Evolutionary conservation across 2,797 vertebrate genomes (phyloP).

Genomic region (Hippocampus kuda): DNA sequence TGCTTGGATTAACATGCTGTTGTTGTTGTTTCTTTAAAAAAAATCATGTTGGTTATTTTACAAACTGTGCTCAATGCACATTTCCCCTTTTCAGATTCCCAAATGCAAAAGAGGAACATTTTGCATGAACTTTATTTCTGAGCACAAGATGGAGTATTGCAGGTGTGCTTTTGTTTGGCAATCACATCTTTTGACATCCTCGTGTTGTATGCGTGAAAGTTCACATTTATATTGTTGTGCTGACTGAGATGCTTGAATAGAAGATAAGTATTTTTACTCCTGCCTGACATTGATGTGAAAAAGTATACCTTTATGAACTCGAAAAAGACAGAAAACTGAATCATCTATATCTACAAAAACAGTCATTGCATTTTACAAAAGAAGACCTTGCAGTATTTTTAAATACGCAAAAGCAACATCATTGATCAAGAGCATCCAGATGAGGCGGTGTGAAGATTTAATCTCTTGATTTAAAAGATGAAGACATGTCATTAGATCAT

Average conservation of each 20-base stretch:
- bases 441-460: too few relatives aligned
- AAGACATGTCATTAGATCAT: too few relatives aligned
- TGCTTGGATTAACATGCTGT: conserved; percentile 11
- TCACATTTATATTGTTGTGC: not conserved
- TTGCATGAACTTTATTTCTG: not conserved
- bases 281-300: not conserved
- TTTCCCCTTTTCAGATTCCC: not conserved
- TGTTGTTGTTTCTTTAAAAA: not conserved
- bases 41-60: not conserved
- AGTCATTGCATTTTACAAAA: not conserved
- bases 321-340: not conserved
- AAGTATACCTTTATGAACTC: not conserved
- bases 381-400: not conserved
- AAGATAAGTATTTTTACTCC: not conserved
- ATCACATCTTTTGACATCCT: not conserved
- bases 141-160: not conserved
- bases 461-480: too few relatives aligned
- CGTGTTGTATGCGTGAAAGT: not conserved
- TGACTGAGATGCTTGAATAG: not conserved
- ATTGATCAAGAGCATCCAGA: not conserved
- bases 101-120: not conserved
- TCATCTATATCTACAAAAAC: not conserved
- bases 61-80: not conserved
- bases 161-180: conserved; percentile 1
- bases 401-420: not conserved